Evolutionary conservation across 2,797 vertebrate species (phyloP), one percentile per base, ranked within the genome.

Genomic region (Microctenopoma steveboyesi): DNA sequence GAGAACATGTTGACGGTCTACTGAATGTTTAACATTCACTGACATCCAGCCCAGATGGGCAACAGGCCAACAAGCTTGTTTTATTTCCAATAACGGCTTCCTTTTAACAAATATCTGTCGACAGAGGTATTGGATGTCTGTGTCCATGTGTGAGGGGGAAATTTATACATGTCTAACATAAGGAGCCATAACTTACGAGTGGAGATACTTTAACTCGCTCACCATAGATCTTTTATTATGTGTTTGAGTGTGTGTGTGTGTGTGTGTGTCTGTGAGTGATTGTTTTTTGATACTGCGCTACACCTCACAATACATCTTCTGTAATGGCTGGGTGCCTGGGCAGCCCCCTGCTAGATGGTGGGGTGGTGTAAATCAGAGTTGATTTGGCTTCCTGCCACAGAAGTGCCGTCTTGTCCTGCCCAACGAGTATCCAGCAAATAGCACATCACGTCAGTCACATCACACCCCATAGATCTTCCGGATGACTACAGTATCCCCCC

Each of bases 11-110:
- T 59, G 79, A 69, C 61, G 65, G 61, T 78, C 88, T 78, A 57
- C 78, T 80, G 80, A 86, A 89, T 89, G 84, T 88, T 76, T 72
- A 79, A 64, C 68, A 71, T 74, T 43, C 58, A 70, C 56, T 43
- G 52, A 62, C 61, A 61, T 74, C 33, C 10, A 4, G 51, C 64
- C 69, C 70, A 73, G 53, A 76, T 15, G 65, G 88, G 83, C 82
- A 11, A 27, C 8, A 27, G 4, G 86, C 91, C 91, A 92, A 86
- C 55, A 42, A 67, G 65, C 81, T 82, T 83, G 85, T 90, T 92
- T 91, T 89, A 89, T 88, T 91, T 86, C 83, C 83, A 71, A 81
- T 90, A 81, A 92, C 85, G 81, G 64, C 81, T 89, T 90, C 86
- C 83, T 86, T 80, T 88, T 91, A 86, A 88, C 88, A 87, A 86